Evolutionary conservation across 2,797 vertebrate genomes (phyloP).

Genomic region (Takifugu ocellatus): DNA sequence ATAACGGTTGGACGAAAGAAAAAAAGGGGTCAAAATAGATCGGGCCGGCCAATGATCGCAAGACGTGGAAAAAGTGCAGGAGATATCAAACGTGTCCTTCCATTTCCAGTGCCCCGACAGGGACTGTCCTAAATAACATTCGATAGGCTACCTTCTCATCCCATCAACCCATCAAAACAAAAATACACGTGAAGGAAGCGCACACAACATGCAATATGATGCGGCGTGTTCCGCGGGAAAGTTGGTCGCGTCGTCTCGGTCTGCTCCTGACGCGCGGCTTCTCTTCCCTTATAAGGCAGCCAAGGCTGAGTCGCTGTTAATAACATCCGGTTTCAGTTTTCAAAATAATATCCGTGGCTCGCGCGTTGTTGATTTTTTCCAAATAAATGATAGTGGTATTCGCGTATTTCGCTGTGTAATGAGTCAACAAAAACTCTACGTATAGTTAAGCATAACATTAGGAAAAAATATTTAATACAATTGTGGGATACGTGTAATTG

Average conservation of each 20-base stretch:
- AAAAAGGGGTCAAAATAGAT: neutral
- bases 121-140: constrained; percentile 1
- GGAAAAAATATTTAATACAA: too few relatives aligned
- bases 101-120: constrained; percentile 26
- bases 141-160: neutral
- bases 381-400: neutral
- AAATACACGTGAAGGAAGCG: neutral
- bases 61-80: constrained; percentile 16
- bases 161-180: constrained; percentile 22
- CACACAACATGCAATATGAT: too few relatives aligned
- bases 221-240: neutral
- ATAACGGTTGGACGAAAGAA: constrained; percentile 30
- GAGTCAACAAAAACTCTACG: neutral
- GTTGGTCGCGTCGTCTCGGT: neutral
- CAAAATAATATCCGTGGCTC: constrained; percentile 25
- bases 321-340: neutral
- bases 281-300: constrained; percentile 23
- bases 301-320: neutral
- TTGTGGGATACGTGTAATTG: too few relatives aligned
- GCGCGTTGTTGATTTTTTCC: neutral
- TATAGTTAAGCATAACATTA: too few relatives aligned
- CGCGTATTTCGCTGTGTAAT: neutral
- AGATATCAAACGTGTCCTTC: constrained; percentile 27
- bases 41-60: too few relatives aligned
- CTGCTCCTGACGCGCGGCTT: neutral